Conservation (phyloP, 2,113 vertebrate genomes). For the Tychaedon coryphoeus region DNA sequence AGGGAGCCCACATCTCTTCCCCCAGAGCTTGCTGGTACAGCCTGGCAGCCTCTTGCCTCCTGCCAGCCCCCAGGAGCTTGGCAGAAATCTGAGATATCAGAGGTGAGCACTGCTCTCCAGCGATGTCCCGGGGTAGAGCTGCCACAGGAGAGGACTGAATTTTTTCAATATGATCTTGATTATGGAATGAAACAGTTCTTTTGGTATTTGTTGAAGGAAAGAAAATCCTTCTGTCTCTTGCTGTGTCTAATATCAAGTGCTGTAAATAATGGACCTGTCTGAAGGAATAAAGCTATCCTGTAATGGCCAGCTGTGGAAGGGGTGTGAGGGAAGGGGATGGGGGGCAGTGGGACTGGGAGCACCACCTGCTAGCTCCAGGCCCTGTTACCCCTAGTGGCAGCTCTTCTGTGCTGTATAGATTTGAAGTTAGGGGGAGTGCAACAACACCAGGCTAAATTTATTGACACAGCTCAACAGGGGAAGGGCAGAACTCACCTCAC, state of each 20-base stretch:
- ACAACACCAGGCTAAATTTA: background rate
- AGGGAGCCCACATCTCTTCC: background rate
- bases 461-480: background rate
- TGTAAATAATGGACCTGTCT: conserved; percentile 69
- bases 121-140: background rate
- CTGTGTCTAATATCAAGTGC: conserved; percentile 10
- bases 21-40: background rate
- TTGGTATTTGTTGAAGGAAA: conserved; percentile 37
- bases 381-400: rapidly evolving
- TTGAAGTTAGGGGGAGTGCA: background rate
- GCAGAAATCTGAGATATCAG: background rate
- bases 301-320: background rate
- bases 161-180: background rate
- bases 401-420: background rate
- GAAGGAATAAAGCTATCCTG: conserved; percentile 72
- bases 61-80: background rate
- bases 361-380: rapidly evolving
- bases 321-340: background rate
- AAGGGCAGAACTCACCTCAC: background rate
- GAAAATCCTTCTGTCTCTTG: conserved; percentile 25
- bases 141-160: background rate
- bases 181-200: background rate
- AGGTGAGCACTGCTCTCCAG: background rate
- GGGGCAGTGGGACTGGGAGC: background rate
- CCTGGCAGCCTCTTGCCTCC: background rate